Evolutionary conservation across 1,140 invertebrate genomes (phyloP).

Genomic region (Neodiprion pinetum): DNA sequence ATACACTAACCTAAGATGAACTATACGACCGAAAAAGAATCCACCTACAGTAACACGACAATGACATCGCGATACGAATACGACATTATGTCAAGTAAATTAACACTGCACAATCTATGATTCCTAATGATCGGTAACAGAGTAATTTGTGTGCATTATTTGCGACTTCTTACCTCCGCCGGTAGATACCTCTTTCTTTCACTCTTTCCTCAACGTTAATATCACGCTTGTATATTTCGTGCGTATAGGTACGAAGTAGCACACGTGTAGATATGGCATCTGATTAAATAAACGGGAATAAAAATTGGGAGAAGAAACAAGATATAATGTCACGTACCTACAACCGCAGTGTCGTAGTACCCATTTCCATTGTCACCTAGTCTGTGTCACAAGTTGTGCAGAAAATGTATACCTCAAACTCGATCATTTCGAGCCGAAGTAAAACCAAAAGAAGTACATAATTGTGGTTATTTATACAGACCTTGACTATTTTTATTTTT

Average conservation of each 20-base stretch:
- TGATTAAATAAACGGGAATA: not conserved
- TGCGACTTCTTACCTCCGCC: not conserved
- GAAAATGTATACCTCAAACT: too few relatives aligned
- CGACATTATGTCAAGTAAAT: not conserved
- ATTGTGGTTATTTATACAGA: too few relatives aligned
- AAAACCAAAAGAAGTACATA: too few relatives aligned
- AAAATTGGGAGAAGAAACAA: too few relatives aligned
- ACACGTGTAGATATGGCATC: not conserved
- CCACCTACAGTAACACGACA: too few relatives aligned
- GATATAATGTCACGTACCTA: not conserved
- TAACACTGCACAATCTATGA: not conserved
- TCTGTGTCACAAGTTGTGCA: not conserved
- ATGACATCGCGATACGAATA: too few relatives aligned
- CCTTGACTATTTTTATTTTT: too few relatives aligned
- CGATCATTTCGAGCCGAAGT: too few relatives aligned
- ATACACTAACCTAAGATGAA: too few relatives aligned
- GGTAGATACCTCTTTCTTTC: constrained; percentile 2
- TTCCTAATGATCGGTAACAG: not conserved
- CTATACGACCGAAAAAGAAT: too few relatives aligned
- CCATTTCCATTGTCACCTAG: not conserved
- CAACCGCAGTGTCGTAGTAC: not conserved
- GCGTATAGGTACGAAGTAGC: not conserved
- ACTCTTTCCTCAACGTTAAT: not conserved
- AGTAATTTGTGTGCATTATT: not conserved
- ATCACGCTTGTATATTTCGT: not conserved